Evolutionary conservation across 1,140 invertebrate species (phyloP).

Genomic region (Odontomachus brunneus): DNA sequence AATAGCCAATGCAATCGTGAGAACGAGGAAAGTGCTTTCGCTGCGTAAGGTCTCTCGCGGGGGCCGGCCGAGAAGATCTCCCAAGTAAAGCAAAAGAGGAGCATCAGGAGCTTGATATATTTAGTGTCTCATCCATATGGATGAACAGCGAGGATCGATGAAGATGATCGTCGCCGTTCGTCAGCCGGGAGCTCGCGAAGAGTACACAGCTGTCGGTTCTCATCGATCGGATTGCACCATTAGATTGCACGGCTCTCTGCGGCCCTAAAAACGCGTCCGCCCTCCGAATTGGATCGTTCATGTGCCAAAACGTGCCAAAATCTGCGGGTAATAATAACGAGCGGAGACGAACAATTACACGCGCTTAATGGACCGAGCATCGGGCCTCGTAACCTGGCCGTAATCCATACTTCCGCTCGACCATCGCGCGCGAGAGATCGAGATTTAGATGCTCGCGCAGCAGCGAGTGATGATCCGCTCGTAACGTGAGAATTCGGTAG

Average conservation of each 20-base stretch:
- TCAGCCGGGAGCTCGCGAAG: conserved; percentile 18
- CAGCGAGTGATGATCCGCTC: not conserved
- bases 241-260: conserved; percentile 20
- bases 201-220: conserved; percentile 18
- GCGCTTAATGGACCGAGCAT: conserved; percentile 22
- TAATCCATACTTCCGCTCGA: not conserved
- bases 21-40: not conserved
- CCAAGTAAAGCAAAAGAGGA: conserved; percentile 33
- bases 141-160: conserved; percentile 46
- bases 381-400: not conserved
- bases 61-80: not conserved
- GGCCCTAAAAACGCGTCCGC: conserved; percentile 10
- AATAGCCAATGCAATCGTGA: conserved; percentile 16
- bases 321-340: not conserved
- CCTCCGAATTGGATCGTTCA: conserved; percentile 42
- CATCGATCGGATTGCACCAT: conserved; percentile 50
- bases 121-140: conserved; percentile 55
- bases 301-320: conserved; percentile 58
- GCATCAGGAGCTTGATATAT: conserved; percentile 42
- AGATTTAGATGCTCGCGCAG: not conserved
- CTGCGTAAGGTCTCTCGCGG: conserved; percentile 5
- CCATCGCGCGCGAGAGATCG: too few relatives aligned
- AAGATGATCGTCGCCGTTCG: conserved; percentile 49
- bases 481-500: conserved; percentile 9
- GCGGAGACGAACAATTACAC: not conserved